A percentile compares a stretch with the other conserved stretches of the same genome.
These are phyloP conservation scores for Ploceus nigricollis DNA, from an alignment of 2,113 vertebrate genomes.

Conservation along the genomic window DNA sequence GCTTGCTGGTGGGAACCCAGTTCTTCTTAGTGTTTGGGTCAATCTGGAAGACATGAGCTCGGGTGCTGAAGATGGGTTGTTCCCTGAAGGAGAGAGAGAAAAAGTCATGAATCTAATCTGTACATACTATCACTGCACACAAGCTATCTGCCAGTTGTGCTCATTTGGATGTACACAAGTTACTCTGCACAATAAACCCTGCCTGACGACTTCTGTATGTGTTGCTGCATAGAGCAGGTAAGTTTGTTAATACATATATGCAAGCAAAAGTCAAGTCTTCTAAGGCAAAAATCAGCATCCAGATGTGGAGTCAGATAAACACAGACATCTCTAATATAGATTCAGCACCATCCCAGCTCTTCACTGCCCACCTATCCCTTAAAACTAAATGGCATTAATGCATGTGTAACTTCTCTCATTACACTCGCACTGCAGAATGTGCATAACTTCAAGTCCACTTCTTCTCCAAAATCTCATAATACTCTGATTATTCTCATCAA, in stretches of 20 bases:
- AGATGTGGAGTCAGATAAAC: neutral
- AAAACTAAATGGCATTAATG: neutral
- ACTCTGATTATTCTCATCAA: neutral
- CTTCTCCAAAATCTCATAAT: neutral
- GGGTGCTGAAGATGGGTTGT: conserved; percentile 97
- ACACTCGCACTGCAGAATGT: neutral
- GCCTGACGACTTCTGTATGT: neutral
- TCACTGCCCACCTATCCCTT: neutral
- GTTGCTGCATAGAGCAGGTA: neutral
- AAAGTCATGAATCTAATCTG: conserved; percentile 77
- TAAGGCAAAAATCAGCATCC: neutral
- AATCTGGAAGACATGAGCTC: conserved; percentile 99
- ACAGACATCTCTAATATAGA: neutral
- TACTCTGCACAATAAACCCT: conserved; percentile 43
- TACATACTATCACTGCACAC: conserved; percentile 53
- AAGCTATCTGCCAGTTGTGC: conserved; percentile 47
- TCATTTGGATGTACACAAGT: conserved; percentile 51
- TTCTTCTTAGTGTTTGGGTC: conserved; percentile 99
- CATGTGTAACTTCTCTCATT: neutral
- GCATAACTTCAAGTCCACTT: neutral
- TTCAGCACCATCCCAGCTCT: neutral
- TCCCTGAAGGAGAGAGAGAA: conserved; percentile 85
- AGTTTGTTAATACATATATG: neutral
- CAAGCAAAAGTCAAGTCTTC: neutral
- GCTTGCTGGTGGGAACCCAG: conserved; percentile 99